Percentiles rank a stretch among this genome's conserved stretches.
Conservation (phyloP, 1,140 invertebrate genomes). For the Intoshia linei region DNA sequence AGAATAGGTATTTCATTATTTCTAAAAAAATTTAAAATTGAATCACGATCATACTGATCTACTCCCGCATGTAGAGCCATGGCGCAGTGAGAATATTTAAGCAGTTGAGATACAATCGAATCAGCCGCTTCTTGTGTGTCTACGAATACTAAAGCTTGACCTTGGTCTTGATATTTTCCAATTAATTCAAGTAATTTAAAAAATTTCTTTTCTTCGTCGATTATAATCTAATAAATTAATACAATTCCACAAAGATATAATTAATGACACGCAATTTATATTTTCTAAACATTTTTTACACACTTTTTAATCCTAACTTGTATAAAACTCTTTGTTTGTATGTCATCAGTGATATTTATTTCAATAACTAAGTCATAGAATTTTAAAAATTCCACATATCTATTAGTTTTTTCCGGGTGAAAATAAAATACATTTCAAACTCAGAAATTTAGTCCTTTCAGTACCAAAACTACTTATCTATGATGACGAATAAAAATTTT, state of each 20-base stretch:
- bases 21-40: background rate
- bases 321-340: no score
- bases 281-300: no score
- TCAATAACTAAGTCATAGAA: no score
- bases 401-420: no score
- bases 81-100: constrained; percentile 72
- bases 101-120: constrained; percentile 59
- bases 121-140: constrained; percentile 93
- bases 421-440: no score
- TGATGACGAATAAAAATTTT: no score
- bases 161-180: constrained; percentile 62
- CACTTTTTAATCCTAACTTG: no score
- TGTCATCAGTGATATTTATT: no score
- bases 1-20: constrained; percentile 1
- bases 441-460: no score
- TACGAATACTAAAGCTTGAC: constrained; percentile 77
- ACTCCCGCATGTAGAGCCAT: constrained; percentile 91
- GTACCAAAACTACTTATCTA: no score
- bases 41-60: constrained; percentile 91
- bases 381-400: no score
- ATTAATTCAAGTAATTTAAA: constrained; percentile 75
- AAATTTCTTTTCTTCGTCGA: constrained; percentile 88
- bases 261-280: background rate
- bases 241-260: background rate
- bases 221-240: constrained; percentile 25